Conservation (phyloP, 2,797 vertebrate genomes). For the Myioborus melanocephalus region DNA sequence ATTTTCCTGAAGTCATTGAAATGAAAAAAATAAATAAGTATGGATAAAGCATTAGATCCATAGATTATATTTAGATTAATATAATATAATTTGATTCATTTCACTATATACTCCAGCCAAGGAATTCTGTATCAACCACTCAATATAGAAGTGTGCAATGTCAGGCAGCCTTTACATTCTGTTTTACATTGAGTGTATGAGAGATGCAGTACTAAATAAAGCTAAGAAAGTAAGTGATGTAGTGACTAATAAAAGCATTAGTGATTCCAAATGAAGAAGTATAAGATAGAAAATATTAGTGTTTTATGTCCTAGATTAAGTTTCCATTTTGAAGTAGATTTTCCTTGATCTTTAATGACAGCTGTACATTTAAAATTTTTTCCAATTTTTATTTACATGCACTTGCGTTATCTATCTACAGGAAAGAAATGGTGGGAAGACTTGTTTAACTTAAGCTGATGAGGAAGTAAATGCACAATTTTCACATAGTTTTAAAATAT, state of each 20-base stretch:
- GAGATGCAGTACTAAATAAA: fast-evolving
- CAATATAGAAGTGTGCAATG: background rate
- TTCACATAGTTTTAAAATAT: background rate
- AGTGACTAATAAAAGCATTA: background rate
- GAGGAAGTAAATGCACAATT: background rate
- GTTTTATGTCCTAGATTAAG: background rate
- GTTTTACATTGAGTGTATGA: background rate
- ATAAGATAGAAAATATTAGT: background rate
- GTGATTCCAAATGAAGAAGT: background rate
- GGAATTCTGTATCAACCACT: background rate
- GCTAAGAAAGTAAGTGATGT: background rate
- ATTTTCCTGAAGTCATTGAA: background rate
- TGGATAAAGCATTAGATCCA: background rate
- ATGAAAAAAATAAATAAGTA: background rate
- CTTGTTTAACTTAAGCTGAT: background rate
- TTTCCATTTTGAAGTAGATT: background rate
- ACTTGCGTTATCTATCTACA: background rate
- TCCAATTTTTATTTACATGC: background rate
- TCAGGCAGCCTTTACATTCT: background rate
- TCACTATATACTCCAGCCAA: background rate
- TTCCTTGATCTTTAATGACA: background rate
- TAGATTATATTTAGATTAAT: background rate
- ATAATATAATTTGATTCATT: background rate
- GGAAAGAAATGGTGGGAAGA: background rate
- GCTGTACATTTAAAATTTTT: background rate